These are phyloP conservation scores for Tyrophagus putrescentiae DNA, from an alignment of 1,140 invertebrate species.

Conservation along the genomic window DNA sequence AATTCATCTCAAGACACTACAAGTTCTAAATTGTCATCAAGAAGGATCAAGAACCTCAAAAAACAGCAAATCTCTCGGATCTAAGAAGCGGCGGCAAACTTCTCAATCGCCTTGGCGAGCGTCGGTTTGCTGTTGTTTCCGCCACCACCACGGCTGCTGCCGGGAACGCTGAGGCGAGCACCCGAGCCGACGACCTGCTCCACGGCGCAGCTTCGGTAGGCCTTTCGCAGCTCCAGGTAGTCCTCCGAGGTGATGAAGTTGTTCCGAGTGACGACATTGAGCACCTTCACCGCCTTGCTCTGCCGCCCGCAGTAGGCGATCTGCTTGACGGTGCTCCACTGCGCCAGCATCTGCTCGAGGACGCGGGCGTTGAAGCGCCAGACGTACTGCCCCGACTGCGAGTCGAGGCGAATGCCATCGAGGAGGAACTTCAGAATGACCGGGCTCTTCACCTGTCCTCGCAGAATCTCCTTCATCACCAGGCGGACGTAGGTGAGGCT, in stretches of 20 bases:
- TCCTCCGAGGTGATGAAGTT: slow-evolving; percentile 1
- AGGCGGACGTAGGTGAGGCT: background rate
- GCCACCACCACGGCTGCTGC: too few relatives aligned
- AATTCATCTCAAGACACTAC: too few relatives aligned
- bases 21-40: too few relatives aligned
- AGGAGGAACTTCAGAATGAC: background rate
- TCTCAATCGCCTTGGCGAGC: too few relatives aligned
- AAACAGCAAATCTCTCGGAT: too few relatives aligned
- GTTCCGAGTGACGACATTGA: slow-evolving; percentile 4
- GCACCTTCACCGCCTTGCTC: background rate
- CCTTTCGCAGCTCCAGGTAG: too few relatives aligned
- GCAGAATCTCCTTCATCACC: slow-evolving; percentile 3
- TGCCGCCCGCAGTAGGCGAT: background rate
- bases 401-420: background rate
- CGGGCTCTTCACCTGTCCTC: background rate
- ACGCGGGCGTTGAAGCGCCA: background rate
- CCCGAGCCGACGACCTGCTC: too few relatives aligned
- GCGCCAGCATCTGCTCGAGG: background rate
- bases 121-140: too few relatives aligned
- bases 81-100: too few relatives aligned
- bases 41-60: too few relatives aligned
- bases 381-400: background rate
- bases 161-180: too few relatives aligned
- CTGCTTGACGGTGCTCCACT: background rate
- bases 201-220: too few relatives aligned